Evolutionary conservation across 2,113 vertebrate genomes (phyloP), one percentile per base, ranked within the genome.

Genomic region (Anhinga anhinga): DNA sequence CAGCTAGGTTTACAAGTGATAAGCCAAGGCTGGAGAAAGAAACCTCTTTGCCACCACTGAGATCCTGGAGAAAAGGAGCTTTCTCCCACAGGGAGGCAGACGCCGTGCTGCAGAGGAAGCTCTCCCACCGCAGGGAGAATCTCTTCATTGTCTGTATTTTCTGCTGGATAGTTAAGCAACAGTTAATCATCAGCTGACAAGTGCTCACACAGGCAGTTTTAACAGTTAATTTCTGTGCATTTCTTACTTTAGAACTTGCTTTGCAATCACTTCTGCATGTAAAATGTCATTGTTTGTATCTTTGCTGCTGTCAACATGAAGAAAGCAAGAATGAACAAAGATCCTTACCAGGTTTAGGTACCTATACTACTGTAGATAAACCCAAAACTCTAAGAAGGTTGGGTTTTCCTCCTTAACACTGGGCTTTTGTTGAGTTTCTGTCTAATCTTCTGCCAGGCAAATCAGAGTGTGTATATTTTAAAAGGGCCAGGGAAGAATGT

Each of bases 61-160:
- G 18, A 70, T 44, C 10, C 34, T 40, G 23, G 13, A 78, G 44
- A 58, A 82, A 63, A 71, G 8, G 10, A 67, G 9, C 8, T 72
- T 90, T 52, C 5, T 38, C 6, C 32, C 9, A 3, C 29, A 52
- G 58, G 69, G 29, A 73, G 10, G 13, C 12, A 80, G 22, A 34
- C 16, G 17, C 6, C 1, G 2, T 44, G 12, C 10, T 71, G 45
- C 11, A 47, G 19, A 23, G 20, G 19, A 91, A 78, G 5, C 10
- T 77, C 5, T 71, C 15, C 15, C 0, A 0, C 3, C 2, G 0
- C 1, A 1, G 5, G 10, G 34, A 78, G 18, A 47, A 13, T 45
- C 3, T 74, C 25, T 53, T 58, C 9, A 7, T 62, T 58, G 10
- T 45, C 18, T 59, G 19, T 15, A 47, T 82, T 72, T 94, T 86